Evolutionary conservation across 2,113 vertebrate genomes (phyloP), one percentile per base, ranked within the genome.

Genomic region (Halcyon malimbica): DNA sequence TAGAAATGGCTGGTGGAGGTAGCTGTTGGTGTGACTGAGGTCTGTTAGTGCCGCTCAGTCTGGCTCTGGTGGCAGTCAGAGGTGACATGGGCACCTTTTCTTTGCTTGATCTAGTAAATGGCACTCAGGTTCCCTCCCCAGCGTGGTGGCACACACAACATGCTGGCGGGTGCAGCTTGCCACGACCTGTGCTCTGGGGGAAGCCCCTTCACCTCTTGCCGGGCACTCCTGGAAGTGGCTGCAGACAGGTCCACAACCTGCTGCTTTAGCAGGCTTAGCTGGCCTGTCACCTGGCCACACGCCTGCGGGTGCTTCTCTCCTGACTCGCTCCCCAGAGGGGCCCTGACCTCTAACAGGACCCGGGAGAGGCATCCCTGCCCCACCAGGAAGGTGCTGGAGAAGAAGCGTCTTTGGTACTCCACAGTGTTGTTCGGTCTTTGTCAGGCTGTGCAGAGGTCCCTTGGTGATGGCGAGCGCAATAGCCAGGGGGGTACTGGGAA

Each of bases 81-180:
- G 57, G 62, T 93, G 63, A 53, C 35, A 42, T 16, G 53, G 56
- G 46, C 16, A 18, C n/a, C 8, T 10, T 63, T 74, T 81, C 14
- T 33, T 80, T 0, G 1, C 11, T 75, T 64, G n/a, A 29, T 65
- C 16, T 68, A 37, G 76, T 60, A 68, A 50, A 48, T 17, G 21
- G 33, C 37, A 21, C 28, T 75, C 11, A 1, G 2, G 50, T 60
- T 91, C 53, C n/a, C 19, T 79, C 20, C 1, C 3, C n/a, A 70
- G 16, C 1, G 0, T 1, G 5, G 4, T 54, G 78, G 29, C 62
- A 8, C 3, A 7, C 0, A 1, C 7, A 5, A 0, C 1, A 2
- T 77, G 74, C 57, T 64, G 84, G 17, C 0, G 0, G 56, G 21
- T 2, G 3, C 68, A 74, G 29, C 59, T 33, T 80, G 75, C 75